These are phyloP conservation scores for Eristalis tenax DNA, from an alignment of 2,888 invertebrate species.

Conservation along the genomic window DNA sequence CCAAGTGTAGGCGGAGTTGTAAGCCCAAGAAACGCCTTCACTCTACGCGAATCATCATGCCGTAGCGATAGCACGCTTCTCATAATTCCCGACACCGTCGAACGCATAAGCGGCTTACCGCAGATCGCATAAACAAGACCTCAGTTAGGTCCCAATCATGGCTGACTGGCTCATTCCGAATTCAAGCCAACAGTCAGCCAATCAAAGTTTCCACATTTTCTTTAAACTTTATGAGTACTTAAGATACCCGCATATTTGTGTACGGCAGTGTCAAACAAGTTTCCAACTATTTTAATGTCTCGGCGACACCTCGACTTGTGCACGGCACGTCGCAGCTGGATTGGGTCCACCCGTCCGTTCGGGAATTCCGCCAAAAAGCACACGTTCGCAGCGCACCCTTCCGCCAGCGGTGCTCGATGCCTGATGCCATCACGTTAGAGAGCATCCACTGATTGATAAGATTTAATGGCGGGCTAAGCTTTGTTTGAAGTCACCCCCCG, in stretches of 20 bases:
- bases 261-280: not conserved
- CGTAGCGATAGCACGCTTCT: not conserved
- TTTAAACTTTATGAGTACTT: constrained; percentile 3
- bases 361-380: not conserved
- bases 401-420: not conserved
- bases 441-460: constrained; percentile 60
- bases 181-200: not conserved
- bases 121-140: not conserved
- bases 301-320: not conserved
- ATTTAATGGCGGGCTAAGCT: constrained; percentile 28
- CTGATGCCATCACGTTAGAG: not conserved
- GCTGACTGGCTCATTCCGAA: not conserved
- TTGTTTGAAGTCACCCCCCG: constrained; percentile 12
- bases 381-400: not conserved
- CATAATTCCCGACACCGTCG: not conserved
- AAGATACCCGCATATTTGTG: constrained; percentile 12
- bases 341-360: not conserved
- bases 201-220: not conserved
- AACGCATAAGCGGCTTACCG: not conserved
- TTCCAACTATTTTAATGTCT: not conserved
- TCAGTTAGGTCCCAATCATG: not conserved
- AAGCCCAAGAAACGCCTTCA: not conserved
- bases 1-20: not conserved
- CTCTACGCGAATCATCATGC: not conserved
- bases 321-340: not conserved